These are phyloP conservation scores for Lapara coniferarum DNA, from an alignment of 2,888 invertebrate species.

Conservation along the genomic window DNA sequence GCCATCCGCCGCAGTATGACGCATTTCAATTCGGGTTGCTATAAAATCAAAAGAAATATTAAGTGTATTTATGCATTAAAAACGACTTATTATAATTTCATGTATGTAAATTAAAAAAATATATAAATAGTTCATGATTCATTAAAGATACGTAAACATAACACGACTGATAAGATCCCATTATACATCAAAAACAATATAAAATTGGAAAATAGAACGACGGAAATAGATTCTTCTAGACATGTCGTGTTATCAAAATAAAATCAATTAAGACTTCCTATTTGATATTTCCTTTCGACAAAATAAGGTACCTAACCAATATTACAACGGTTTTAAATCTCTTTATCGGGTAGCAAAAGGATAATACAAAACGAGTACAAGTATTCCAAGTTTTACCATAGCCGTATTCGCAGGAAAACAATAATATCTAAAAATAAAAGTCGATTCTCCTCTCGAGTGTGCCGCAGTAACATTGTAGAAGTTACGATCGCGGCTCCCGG, in stretches of 20 bases:
- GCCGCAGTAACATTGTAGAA: constrained; percentile 80
- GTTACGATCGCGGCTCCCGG: constrained; percentile 79
- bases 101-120: too few relatives aligned
- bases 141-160: too few relatives aligned
- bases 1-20: not conserved
- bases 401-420: constrained; percentile 49
- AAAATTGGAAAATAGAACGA: too few relatives aligned
- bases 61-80: not conserved
- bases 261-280: too few relatives aligned
- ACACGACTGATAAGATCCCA: too few relatives aligned
- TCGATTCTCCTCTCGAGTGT: constrained; percentile 64
- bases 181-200: too few relatives aligned
- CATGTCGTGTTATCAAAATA: too few relatives aligned
- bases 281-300: too few relatives aligned
- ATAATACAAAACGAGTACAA: constrained; percentile 5
- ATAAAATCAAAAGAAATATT: constrained; percentile 5
- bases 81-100: not conserved
- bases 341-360: not conserved
- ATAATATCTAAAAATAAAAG: constrained; percentile 72
- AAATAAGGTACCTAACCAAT: too few relatives aligned
- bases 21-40: not conserved
- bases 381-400: constrained; percentile 25
- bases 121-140: too few relatives aligned
- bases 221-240: too few relatives aligned
- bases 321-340: not conserved